Percentiles rank a stretch among this genome's conserved stretches.
Conservation (phyloP, 2,797 vertebrate genomes). For the Channa striata region DNA sequence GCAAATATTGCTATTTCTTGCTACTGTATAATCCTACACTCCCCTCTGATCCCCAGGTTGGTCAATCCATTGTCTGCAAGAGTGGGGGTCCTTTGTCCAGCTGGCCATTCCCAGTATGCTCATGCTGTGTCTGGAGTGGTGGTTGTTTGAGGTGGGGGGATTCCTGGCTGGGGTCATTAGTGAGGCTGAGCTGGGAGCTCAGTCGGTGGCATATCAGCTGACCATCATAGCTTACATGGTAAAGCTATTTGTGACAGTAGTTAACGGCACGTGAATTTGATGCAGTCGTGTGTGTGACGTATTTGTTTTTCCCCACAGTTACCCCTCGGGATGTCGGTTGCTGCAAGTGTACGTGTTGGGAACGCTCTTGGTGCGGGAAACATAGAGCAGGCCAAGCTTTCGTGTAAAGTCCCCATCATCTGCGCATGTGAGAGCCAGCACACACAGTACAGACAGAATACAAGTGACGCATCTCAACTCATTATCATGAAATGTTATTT, state of each 20-base stretch:
- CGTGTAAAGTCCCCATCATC: conserved; percentile 82
- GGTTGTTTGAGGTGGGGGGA: conserved; percentile 92
- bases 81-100: conserved; percentile 90
- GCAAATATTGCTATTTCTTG: too few relatives aligned
- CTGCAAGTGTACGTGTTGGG: conserved; percentile 91
- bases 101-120: conserved; percentile 95
- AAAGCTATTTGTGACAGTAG: conserved; percentile 44
- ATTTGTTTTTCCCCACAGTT: conserved; percentile 73
- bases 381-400: conserved; percentile 87
- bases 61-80: conserved; percentile 90
- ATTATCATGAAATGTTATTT: too few relatives aligned
- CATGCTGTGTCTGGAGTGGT: conserved; percentile 98
- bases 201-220: conserved; percentile 88
- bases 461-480: too few relatives aligned
- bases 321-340: conserved; percentile 89
- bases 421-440: conserved; percentile 81
- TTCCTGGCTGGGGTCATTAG: conserved; percentile 91
- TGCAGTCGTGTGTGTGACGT: neutral
- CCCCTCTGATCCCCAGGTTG: conserved; percentile 84
- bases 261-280: neutral
- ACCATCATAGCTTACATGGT: conserved; percentile 88
- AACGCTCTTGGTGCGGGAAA: conserved; percentile 92
- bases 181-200: conserved; percentile 89
- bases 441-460: neutral
- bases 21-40: neutral